phyloP scores from a whole-genome alignment of 2,888 invertebrate species.

The Drosophila niveifrons region DNA sequence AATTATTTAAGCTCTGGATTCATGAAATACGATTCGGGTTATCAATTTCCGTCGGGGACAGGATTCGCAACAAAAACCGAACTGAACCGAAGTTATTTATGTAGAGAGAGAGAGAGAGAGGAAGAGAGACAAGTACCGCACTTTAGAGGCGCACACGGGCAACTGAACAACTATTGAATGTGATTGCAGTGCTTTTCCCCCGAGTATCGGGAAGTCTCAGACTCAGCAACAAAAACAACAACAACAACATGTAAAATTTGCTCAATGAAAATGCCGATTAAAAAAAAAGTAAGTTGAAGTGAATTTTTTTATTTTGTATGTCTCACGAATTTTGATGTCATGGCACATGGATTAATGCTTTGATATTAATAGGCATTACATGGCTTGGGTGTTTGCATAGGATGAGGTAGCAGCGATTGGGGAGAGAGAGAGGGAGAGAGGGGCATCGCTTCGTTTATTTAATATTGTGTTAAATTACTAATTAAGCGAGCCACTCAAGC shows the following conservation, averaged over 20 bases:
- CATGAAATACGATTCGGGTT: not conserved
- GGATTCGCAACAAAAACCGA: slow-evolving; percentile 7
- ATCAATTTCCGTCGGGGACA: slow-evolving; percentile 14
- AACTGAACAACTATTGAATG: slow-evolving; percentile 58
- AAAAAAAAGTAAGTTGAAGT: slow-evolving; percentile 57
- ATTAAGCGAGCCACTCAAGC: slow-evolving; percentile 71
- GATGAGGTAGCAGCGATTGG: not conserved
- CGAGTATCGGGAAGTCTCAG: slow-evolving; percentile 46
- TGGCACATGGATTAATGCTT: slow-evolving; percentile 53
- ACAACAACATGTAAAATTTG: slow-evolving; percentile 39
- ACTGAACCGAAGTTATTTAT: not conserved
- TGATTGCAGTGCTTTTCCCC: slow-evolving; percentile 34
- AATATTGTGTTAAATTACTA: slow-evolving; percentile 79
- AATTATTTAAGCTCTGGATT: not conserved
- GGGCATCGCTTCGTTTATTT: slow-evolving; percentile 59
- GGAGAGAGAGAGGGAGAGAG: slow-evolving; percentile 16
- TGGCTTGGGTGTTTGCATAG: slow-evolving; percentile 10
- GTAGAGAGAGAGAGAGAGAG: not conserved
- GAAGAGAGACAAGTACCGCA: slow-evolving; percentile 24
- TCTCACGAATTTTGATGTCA: slow-evolving; percentile 77
- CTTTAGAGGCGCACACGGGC: slow-evolving; percentile 46
- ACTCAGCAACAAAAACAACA: slow-evolving; percentile 26
- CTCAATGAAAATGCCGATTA: slow-evolving; percentile 70
- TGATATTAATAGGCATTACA: slow-evolving; percentile 79
- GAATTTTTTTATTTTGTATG: slow-evolving; percentile 47